These are phyloP conservation scores for Drosophila pseudoobscura DNA, from an alignment of 1,140 invertebrate species.

Conservation along the genomic window DNA sequence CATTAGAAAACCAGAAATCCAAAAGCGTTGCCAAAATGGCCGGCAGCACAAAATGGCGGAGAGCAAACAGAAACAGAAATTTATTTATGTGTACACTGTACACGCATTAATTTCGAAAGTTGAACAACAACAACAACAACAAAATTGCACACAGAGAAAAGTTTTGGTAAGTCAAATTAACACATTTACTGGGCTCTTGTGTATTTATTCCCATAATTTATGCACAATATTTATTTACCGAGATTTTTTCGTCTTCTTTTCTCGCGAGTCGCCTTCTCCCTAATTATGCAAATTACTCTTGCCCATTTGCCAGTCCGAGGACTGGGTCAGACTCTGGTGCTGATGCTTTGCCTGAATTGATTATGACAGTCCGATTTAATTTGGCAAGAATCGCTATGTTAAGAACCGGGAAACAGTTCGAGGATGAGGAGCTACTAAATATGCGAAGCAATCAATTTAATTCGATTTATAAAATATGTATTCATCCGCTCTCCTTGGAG, in stretches of 20 bases:
- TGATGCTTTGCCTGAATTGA: constrained; percentile 26
- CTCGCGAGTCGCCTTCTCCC: constrained; percentile 39
- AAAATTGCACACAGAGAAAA: constrained; percentile 30
- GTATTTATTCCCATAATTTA: constrained; percentile 63
- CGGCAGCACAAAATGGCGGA: constrained; percentile 65
- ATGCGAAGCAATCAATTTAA: constrained; percentile 1
- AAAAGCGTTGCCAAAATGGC: constrained; percentile 57
- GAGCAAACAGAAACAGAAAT: constrained; percentile 11
- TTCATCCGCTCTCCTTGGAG: not conserved
- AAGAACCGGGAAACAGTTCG: constrained; percentile 9
- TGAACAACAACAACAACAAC: constrained; percentile 20
- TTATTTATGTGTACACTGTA: constrained; percentile 36
- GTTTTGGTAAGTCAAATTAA: constrained; percentile 59
- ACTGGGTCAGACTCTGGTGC: constrained; percentile 6
- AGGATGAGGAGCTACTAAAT: not conserved
- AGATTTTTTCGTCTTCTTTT: constrained; percentile 31
- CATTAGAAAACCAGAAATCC: constrained; percentile 53
- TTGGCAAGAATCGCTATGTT: constrained; percentile 8
- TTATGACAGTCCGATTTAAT: constrained; percentile 7
- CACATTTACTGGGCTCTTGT: constrained; percentile 58
- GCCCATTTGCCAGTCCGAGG: constrained; percentile 15
- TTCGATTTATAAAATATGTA: constrained; percentile 3
- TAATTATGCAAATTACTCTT: constrained; percentile 59
- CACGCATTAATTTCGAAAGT: constrained; percentile 71
- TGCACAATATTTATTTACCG: constrained; percentile 55